These are phyloP conservation scores for Ditula angustiorana DNA, from an alignment of 2,888 invertebrate species.

Conservation along the genomic window DNA sequence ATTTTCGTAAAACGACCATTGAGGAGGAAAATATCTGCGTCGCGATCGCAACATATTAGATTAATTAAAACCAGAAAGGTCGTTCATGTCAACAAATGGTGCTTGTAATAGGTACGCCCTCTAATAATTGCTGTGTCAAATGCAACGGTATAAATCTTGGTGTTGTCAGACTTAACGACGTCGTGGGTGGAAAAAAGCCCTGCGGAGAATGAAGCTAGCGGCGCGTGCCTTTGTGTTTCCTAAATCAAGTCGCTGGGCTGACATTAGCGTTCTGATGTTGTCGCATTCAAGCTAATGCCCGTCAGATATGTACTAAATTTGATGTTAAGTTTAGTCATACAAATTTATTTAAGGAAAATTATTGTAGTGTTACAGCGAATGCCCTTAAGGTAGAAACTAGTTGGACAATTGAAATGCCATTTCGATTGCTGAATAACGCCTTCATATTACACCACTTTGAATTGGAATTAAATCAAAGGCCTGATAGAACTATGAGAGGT, in stretches of 20 bases:
- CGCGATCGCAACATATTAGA: slow-evolving; percentile 47
- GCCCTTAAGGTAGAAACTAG: not conserved
- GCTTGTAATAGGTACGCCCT: slow-evolving; percentile 44
- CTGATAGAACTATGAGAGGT: no score
- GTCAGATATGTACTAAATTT: not conserved
- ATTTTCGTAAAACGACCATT: slow-evolving; percentile 18
- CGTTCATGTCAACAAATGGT: slow-evolving; percentile 37
- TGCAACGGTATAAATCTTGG: slow-evolving; percentile 49
- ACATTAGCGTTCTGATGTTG: slow-evolving; percentile 1
- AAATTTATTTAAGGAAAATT: no score
- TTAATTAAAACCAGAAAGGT: slow-evolving; percentile 46
- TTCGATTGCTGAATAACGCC: no score
- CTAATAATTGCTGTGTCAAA: slow-evolving; percentile 53
- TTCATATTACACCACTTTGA: no score
- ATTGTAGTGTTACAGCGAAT: not conserved
- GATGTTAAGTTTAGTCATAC: no score
- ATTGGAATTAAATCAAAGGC: no score
- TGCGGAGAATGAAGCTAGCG: slow-evolving; percentile 3
- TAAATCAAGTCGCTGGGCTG: not conserved
- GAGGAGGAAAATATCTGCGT: slow-evolving; percentile 45
- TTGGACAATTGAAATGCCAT: no score
- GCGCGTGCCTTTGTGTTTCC: slow-evolving; percentile 4
- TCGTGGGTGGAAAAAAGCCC: slow-evolving; percentile 25
- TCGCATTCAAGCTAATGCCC: not conserved
- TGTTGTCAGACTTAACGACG: slow-evolving; percentile 42